phyloP scores from a whole-genome alignment of 1,140 invertebrate species.

The Trichomalopsis sarcophagae region DNA sequence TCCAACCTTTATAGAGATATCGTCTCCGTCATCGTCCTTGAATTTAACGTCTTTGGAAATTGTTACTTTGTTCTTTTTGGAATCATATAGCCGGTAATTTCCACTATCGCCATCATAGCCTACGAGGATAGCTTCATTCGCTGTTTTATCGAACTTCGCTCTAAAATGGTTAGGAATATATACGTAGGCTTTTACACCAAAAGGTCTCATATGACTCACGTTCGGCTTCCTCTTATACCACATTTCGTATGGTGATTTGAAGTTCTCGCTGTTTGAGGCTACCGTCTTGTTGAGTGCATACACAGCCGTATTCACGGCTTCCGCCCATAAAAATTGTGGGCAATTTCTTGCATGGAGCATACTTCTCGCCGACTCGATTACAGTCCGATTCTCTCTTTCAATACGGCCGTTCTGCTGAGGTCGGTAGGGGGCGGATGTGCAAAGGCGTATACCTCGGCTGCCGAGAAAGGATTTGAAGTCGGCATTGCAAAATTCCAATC shows the following conservation, averaged over 20 bases:
- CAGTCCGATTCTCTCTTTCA: conserved; percentile 68
- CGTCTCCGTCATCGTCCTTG: background rate
- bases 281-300: conserved; percentile 55
- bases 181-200: conserved; percentile 64
- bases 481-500: conserved; percentile 15
- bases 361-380: conserved; percentile 66
- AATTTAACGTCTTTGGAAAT: conserved; percentile 7
- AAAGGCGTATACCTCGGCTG: conserved; percentile 37
- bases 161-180: background rate
- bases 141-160: conserved; percentile 5
- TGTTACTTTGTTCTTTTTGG: background rate
- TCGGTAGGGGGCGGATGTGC: conserved; percentile 63
- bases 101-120: background rate
- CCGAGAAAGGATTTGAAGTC: background rate
- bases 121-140: background rate
- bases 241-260: conserved; percentile 59
- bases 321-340: conserved; percentile 67
- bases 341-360: conserved; percentile 58
- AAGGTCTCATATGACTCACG: conserved; percentile 65
- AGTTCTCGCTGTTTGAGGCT: background rate
- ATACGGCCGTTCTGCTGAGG: conserved; percentile 68
- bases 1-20: too few species aligned
- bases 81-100: conserved; percentile 8
- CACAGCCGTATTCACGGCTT: conserved; percentile 68
- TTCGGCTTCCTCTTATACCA: conserved; percentile 61